These are phyloP conservation scores for Strigops habroptila DNA, from an alignment of 2,113 vertebrate genomes.

Conservation along the genomic window DNA sequence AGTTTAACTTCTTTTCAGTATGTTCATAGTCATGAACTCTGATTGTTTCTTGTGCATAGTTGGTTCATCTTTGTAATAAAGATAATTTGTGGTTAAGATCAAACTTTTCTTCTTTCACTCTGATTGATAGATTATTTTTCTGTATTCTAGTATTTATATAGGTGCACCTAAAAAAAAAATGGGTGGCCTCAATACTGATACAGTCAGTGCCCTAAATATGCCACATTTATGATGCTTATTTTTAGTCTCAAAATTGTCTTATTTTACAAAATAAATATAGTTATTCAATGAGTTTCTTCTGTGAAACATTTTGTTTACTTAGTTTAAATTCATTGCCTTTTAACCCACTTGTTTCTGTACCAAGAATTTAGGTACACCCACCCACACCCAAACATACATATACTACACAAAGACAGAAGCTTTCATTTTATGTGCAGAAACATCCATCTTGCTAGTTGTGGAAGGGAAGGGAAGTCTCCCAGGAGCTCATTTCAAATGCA, in stretches of 20 bases:
- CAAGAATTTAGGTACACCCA: neutral
- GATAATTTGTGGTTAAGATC: neutral
- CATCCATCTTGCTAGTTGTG: neutral
- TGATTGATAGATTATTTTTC: neutral
- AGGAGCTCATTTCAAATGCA: slow-evolving; percentile 15
- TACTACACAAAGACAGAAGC: neutral
- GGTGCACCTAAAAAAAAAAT: neutral
- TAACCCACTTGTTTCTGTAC: neutral
- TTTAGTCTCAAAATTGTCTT: neutral
- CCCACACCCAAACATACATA: neutral
- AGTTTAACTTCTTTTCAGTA: neutral
- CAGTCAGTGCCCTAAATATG: neutral
- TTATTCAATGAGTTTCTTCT: neutral
- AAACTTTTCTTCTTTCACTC: neutral
- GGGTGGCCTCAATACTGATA: neutral
- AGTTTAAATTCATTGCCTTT: neutral
- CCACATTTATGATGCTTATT: neutral
- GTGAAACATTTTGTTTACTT: neutral
- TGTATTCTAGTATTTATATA: neutral
- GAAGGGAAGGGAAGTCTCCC: neutral
- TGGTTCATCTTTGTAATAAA: neutral
- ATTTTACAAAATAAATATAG: neutral
- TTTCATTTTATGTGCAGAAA: neutral
- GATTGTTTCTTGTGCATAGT: neutral
- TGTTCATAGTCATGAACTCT: neutral